Conservation (phyloP, 2,113 vertebrate species). For the Colinus virginianus region DNA sequence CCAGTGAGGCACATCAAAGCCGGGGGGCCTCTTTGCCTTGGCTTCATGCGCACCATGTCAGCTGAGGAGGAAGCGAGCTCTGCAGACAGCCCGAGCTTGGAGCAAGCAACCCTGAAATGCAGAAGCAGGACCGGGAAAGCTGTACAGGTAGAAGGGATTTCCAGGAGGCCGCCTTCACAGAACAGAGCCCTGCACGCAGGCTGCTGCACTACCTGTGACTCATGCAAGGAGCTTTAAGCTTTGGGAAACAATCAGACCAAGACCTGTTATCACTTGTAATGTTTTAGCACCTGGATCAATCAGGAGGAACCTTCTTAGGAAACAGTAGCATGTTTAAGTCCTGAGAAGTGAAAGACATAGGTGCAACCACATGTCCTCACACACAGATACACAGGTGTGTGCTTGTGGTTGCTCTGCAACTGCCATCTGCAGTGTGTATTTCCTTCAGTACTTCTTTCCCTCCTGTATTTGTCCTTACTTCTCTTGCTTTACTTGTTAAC, state of each 20-base stretch:
- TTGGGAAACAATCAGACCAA: background rate
- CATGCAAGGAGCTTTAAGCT: background rate
- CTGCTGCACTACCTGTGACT: background rate
- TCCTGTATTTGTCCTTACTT: background rate
- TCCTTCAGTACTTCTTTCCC: background rate
- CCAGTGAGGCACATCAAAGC: conserved; percentile 12
- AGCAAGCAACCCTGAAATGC: background rate
- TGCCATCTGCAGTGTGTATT: background rate
- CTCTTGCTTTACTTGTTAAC: background rate
- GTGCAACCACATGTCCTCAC: background rate
- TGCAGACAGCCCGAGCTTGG: background rate
- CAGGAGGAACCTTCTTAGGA: background rate
- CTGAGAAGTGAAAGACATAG: background rate
- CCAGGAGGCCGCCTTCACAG: background rate
- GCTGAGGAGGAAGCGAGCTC: conserved; percentile 26
- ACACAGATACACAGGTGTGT: background rate
- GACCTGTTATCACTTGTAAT: background rate
- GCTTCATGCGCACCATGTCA: background rate
- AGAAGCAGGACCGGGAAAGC: background rate
- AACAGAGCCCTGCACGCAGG: background rate
- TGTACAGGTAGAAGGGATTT: accelerated
- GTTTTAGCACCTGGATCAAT: background rate
- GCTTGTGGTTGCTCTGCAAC: background rate
- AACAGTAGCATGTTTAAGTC: background rate
- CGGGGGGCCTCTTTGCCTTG: conserved; percentile 37